Evolutionary conservation across 2,797 vertebrate genomes (phyloP), one percentile per base, ranked within the genome.

Genomic region (Uromys caudimaculatus): DNA sequence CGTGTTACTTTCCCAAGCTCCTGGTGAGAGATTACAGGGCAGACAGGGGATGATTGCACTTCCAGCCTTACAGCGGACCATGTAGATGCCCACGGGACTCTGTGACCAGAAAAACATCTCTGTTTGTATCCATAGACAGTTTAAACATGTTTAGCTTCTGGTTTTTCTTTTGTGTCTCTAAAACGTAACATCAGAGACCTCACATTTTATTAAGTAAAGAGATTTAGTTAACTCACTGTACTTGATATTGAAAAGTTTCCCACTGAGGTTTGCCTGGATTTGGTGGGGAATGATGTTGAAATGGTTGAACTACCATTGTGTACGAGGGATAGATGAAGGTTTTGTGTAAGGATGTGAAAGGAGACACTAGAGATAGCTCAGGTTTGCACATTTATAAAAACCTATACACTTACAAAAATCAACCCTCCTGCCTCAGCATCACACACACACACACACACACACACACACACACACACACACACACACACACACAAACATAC

Each of bases 241-340:
- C 41, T 47, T 6, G 32, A 10, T 6, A 35, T 21, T 69, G 14
- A 56, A n/a, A 32, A 29, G 9, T 12, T 3, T 56, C 8, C 2
- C 21, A 13, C 38, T 50, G 38, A 16, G 35, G 12, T 44, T 1
- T 17, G 47, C 29, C 52, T 56, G 14, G 29, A n/a, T 3, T 44
- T 38, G 4, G 10, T 8, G 14, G 14, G 12, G 11, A 1, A 5
- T 41, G 19, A 10, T 64, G 41, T 10, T 4, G 16, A 2, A 27
- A 71, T 79, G 50, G 38, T 6, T 44, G 10, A 11, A 8, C 0
- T 50, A 17, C 23, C 35, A 29, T 6, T 3, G 29, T 79, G 23
- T 1, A 50, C 6, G 50, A 71, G 23, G 78, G 13, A 8, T 7
- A 69, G 50, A 23, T 23, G 3, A 44, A 27, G 52, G 21, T 69